A percentile compares a stretch with the other conserved stretches of the same genome.
These are phyloP conservation scores for Podilymbus podiceps DNA, from an alignment of 2,113 vertebrate genomes.

Conservation along the genomic window DNA sequence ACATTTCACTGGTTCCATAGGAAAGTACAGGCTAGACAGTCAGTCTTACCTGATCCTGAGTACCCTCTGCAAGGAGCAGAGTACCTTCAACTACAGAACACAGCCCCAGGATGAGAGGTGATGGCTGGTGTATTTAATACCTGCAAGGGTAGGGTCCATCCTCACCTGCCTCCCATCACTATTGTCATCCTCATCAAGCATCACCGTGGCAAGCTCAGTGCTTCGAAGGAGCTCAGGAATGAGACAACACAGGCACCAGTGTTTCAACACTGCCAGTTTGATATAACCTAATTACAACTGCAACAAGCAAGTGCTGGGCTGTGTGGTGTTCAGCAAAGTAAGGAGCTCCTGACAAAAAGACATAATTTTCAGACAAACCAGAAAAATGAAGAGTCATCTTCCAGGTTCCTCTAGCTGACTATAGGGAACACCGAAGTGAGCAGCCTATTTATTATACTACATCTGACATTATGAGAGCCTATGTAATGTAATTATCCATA, in stretches of 20 bases:
- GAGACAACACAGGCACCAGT: not conserved
- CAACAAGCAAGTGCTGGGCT: not conserved
- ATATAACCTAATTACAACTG: slow-evolving; percentile 61
- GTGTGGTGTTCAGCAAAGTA: not conserved
- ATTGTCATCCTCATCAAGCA: not conserved
- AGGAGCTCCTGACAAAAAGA: slow-evolving; percentile 25
- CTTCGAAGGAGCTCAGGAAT: slow-evolving; percentile 22
- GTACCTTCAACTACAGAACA: not conserved
- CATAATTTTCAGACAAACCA: slow-evolving; percentile 11
- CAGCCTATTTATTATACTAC: slow-evolving; percentile 47
- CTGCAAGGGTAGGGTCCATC: not conserved
- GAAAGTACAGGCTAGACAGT: not conserved
- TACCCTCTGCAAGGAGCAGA: not conserved
- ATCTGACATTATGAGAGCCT: slow-evolving; percentile 43
- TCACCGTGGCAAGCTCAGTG: not conserved
- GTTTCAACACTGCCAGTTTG: slow-evolving; percentile 40
- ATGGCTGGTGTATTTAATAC: not conserved
- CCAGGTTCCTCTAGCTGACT: slow-evolving; percentile 25
- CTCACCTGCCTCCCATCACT: not conserved
- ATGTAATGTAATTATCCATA: slow-evolving; percentile 44
- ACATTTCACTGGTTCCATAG: not conserved
- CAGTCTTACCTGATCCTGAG: not conserved
- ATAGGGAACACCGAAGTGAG: not conserved
- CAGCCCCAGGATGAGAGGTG: not conserved
- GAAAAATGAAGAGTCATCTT: not conserved